A percentile compares a stretch with the other conserved stretches of the same genome.
Evolutionary conservation across 2,888 invertebrate genomes (phyloP).

Genomic region (Drosophila pegasa): DNA sequence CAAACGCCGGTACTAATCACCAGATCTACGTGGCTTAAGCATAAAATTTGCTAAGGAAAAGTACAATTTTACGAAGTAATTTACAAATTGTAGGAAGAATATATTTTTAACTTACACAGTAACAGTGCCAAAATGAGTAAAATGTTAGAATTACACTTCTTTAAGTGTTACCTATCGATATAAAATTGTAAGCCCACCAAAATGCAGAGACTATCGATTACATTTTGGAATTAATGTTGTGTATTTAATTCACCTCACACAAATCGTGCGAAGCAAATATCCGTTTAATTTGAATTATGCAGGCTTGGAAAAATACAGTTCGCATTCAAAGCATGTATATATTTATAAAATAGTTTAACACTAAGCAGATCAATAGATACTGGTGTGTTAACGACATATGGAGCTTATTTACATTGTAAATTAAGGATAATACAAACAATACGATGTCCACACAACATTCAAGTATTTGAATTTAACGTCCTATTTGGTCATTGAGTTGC

Average conservation of each 20-base stretch:
- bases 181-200: background rate
- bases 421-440: background rate
- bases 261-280: background rate
- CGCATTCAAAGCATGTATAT: too few species aligned
- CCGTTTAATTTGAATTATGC: background rate
- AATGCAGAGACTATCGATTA: background rate
- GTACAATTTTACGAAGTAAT: background rate
- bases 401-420: background rate
- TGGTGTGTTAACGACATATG: background rate
- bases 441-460: background rate
- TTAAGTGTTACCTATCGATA: background rate
- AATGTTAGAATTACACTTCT: background rate
- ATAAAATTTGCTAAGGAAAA: background rate
- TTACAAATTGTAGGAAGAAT: background rate
- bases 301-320: background rate
- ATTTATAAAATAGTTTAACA: background rate
- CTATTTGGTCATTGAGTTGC: background rate
- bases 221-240: background rate
- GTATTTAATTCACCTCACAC: background rate
- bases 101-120: background rate
- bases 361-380: background rate
- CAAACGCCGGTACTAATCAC: too few species aligned
- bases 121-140: background rate
- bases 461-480: background rate
- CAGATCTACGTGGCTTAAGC: too few species aligned